These are phyloP conservation scores for Tachyglossus aculeatus DNA, from an alignment of 2,797 vertebrate genomes.

Conservation along the genomic window DNA sequence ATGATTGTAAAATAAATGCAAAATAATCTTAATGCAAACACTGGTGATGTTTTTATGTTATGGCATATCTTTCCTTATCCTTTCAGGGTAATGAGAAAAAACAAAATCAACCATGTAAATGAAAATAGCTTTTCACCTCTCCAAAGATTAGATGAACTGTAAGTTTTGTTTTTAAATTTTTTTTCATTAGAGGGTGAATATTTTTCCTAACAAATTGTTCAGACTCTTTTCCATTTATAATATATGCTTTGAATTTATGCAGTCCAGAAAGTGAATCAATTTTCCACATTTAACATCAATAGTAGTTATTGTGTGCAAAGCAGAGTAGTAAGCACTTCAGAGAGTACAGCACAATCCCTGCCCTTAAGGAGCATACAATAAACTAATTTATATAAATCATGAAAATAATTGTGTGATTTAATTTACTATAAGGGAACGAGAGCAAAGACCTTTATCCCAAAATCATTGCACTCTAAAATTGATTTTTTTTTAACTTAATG, in stretches of 20 bases:
- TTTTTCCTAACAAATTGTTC: neutral
- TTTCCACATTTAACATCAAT: constrained; percentile 5
- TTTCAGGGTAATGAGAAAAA: constrained; percentile 87
- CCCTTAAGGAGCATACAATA: neutral
- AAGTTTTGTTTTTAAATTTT: constrained; percentile 69
- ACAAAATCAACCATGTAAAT: constrained; percentile 87
- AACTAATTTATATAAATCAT: neutral
- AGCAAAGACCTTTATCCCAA: neutral
- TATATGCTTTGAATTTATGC: neutral
- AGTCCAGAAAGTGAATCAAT: no score
- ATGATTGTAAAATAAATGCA: neutral
- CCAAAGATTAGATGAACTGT: constrained; percentile 90
- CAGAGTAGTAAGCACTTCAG: no score
- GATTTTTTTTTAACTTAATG: no score
- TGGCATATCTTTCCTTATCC: constrained; percentile 37
- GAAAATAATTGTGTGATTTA: neutral
- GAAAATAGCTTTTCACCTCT: constrained; percentile 88
- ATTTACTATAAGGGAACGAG: neutral
- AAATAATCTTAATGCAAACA: no score
- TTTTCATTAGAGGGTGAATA: neutral
- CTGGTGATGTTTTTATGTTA: no score
- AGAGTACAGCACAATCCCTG: neutral
- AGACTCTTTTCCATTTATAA: neutral
- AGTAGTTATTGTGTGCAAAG: constrained; percentile 5
- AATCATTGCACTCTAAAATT: no score